These are phyloP conservation scores for Tortrix viridana DNA, from an alignment of 2,888 invertebrate species.

Conservation along the genomic window DNA sequence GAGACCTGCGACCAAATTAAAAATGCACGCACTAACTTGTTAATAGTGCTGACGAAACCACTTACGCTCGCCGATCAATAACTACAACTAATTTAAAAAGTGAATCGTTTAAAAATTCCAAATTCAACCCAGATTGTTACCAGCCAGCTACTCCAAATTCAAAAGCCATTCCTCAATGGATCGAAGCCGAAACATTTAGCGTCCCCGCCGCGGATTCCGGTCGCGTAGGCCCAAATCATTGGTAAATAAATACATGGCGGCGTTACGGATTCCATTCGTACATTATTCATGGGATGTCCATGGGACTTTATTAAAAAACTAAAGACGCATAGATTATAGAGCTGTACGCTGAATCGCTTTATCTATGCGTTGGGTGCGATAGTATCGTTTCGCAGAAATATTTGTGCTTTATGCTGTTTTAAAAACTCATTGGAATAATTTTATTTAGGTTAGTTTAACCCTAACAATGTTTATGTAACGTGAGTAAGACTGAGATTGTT, in stretches of 20 bases:
- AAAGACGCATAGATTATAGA: constrained; percentile 1
- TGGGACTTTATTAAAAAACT: constrained; percentile 20
- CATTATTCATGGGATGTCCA: constrained; percentile 25
- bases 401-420: neutral
- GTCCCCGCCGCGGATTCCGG: constrained; percentile 15
- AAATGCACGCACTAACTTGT: no score
- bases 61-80: no score
- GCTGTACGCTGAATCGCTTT: neutral
- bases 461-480: no score
- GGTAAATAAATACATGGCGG: constrained; percentile 34
- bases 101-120: neutral
- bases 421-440: no score
- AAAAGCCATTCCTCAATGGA: constrained; percentile 14
- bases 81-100: no score
- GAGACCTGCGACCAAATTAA: no score
- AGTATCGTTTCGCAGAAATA: neutral
- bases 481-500: no score
- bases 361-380: neutral
- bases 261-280: constrained; percentile 17
- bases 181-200: constrained; percentile 16
- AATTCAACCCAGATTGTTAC: neutral
- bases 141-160: constrained; percentile 25
- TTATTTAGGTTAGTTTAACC: no score
- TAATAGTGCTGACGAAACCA: no score
- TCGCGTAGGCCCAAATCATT: constrained; percentile 32